Evolutionary conservation across 1,140 invertebrate species (phyloP), one percentile per base, ranked within the genome.

Genomic region (Rhyacophila brunnea): DNA sequence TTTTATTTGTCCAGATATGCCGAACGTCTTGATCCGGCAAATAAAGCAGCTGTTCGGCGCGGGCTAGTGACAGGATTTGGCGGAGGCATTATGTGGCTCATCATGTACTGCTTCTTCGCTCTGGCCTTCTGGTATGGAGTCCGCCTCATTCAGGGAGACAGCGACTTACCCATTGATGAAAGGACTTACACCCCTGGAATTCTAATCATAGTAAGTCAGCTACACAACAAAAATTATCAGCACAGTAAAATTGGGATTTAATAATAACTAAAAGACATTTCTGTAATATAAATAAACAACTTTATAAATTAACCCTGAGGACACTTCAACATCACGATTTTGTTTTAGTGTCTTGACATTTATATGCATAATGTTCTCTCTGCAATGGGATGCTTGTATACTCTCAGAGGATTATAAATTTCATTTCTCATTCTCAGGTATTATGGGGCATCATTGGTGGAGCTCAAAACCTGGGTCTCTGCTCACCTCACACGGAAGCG

Each of bases 81-180:
- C 1, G 79, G 89, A 57, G 86, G 86, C 5, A 73, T 84, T 61
- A 74, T 92, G 2, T 91, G 88, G 80, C 83, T 93, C 66, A 84
- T 90, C 50, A 86, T 91, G 43, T 94, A 89, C 69, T 75, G 76
- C 6, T 83, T 85, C 0, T 94, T 92, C 68, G 85, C 87, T 10
- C 68, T 94, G 5, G 87, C 89, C 0, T 93, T 94, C 71, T 95
- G 90, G 88, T 93, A 90, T 74, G 92, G 90, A 3, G 85, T 88
- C 13, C 74, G 80, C 46, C 75, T 92, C 38, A 82, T 91, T 46
- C 67, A 84, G 0, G 50, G 43, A 13, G 50, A 53, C 18, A 40
- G 82, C 90, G 47, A 68, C 9, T 28, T 28, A 28, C 23, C 84
- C 0, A 74, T 83, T 11, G 74, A 83, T 10, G 81, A 85, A 6